Evolutionary conservation across 2,888 invertebrate genomes (phyloP).

Genomic region (Hartigia nigra): DNA sequence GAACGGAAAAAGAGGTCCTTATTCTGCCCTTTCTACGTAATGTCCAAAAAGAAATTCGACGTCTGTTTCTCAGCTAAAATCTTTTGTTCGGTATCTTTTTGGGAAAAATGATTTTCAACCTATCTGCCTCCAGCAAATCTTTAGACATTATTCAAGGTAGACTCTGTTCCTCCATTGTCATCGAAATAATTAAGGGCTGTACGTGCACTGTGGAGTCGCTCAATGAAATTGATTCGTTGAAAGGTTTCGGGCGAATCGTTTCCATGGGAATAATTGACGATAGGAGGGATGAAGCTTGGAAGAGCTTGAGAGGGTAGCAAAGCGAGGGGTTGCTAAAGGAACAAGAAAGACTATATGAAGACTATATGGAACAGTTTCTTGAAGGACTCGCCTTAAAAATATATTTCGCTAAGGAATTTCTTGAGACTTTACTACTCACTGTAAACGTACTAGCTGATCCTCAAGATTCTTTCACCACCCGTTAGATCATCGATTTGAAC

Average conservation of each 20-base stretch:
- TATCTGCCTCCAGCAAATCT: background rate
- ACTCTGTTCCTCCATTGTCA: background rate
- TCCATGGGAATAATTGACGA: slow-evolving; percentile 51
- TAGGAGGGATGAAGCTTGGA: slow-evolving; percentile 22
- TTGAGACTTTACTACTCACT: background rate
- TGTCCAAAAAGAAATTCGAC: background rate
- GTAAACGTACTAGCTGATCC: background rate
- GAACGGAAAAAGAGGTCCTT: background rate
- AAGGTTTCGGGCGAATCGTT: slow-evolving; percentile 47
- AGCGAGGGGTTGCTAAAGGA: background rate
- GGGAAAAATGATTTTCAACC: background rate
- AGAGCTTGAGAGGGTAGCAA: background rate
- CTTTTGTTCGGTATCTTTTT: background rate
- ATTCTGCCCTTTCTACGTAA: background rate
- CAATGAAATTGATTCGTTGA: slow-evolving; percentile 30
- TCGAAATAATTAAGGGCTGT: background rate
- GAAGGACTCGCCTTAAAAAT: background rate
- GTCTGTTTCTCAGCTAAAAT: background rate
- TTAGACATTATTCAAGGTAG: background rate
- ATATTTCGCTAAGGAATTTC: background rate
- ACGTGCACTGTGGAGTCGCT: background rate
- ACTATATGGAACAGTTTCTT: background rate
- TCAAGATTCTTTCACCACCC: background rate
- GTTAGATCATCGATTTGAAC: slow-evolving; percentile 4
- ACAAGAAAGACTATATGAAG: background rate